phyloP scores from a whole-genome alignment of 2,888 invertebrate genomes.

The Fragum sueziense region DNA sequence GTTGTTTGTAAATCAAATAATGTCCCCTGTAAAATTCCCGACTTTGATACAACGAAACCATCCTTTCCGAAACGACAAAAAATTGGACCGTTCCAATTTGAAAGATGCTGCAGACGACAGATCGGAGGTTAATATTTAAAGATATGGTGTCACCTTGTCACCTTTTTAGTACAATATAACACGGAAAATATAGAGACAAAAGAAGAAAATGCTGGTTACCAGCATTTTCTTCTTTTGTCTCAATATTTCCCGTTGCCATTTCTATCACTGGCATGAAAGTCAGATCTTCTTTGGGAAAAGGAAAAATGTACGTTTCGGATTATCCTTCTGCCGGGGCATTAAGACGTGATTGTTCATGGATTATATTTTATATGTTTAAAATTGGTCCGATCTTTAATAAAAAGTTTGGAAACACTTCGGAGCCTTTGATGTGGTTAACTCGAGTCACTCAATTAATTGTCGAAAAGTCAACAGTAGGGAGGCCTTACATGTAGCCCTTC shows the following conservation, averaged over 20 bases:
- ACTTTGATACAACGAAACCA: constrained; percentile 44
- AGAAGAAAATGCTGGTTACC: no score
- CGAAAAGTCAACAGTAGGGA: neutral
- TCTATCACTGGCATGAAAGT: no score
- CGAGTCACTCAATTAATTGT: constrained; percentile 2
- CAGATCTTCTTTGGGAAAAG: no score
- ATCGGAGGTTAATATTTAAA: no score
- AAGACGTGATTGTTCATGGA: constrained; percentile 9
- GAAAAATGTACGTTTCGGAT: constrained; percentile 35
- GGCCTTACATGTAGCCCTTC: neutral
- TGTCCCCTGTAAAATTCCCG: neutral
- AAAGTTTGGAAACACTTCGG: constrained; percentile 18
- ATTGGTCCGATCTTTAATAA: constrained; percentile 21
- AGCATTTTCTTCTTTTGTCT: no score
- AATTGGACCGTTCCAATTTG: no score
- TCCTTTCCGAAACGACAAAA: no score
- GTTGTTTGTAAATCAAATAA: constrained; percentile 20
- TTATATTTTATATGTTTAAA: constrained; percentile 26
- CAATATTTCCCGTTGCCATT: no score
- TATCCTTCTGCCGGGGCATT: constrained; percentile 1
- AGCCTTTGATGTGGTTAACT: constrained; percentile 31
- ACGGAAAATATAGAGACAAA: no score
- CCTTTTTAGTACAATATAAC: no score
- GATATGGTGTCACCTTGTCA: no score
- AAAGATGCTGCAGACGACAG: no score